These are phyloP conservation scores for Drosophila serrata DNA, from an alignment of 1,140 invertebrate species.

Conservation along the genomic window DNA sequence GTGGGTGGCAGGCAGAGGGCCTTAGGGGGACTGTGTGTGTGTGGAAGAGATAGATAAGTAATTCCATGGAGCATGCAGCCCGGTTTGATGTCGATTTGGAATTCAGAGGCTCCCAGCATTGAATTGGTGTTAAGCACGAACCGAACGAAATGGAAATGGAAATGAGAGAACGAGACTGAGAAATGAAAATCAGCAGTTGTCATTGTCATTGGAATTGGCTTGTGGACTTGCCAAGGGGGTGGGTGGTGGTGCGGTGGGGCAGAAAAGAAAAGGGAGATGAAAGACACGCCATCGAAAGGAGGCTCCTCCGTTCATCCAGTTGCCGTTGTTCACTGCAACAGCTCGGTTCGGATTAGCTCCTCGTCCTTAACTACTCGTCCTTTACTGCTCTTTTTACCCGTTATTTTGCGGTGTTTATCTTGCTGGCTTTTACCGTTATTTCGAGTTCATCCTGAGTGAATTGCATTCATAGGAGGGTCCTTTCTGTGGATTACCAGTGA, in stretches of 20 bases:
- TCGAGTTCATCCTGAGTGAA: neutral
- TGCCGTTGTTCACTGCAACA: slow-evolving; percentile 50
- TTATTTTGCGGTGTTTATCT: slow-evolving; percentile 7
- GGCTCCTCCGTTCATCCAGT: slow-evolving; percentile 49
- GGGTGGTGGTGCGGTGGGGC: neutral
- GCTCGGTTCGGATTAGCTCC: slow-evolving; percentile 48
- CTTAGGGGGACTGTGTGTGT: neutral
- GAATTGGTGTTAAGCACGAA: slow-evolving; percentile 84
- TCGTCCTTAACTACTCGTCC: slow-evolving; percentile 13
- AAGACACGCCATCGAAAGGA: slow-evolving; percentile 46
- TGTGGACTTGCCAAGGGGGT: slow-evolving; percentile 8
- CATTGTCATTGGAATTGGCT: slow-evolving; percentile 60
- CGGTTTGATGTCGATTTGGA: slow-evolving; percentile 65
- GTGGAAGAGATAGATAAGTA: slow-evolving; percentile 67
- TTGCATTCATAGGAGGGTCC: neutral
- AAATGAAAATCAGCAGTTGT: slow-evolving; percentile 82
- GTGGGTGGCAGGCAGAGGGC: slow-evolving; percentile 12
- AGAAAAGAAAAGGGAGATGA: slow-evolving; percentile 43
- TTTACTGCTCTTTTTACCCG: slow-evolving; percentile 19
- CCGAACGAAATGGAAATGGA: slow-evolving; percentile 67
- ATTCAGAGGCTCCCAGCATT: slow-evolving; percentile 60
- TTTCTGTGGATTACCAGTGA: neutral
- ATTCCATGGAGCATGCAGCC: slow-evolving; percentile 63
- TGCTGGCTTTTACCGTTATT: neutral
- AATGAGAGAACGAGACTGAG: slow-evolving; percentile 55